Conservation (phyloP, 2,888 invertebrate genomes). For the Xylota sylvarum region DNA sequence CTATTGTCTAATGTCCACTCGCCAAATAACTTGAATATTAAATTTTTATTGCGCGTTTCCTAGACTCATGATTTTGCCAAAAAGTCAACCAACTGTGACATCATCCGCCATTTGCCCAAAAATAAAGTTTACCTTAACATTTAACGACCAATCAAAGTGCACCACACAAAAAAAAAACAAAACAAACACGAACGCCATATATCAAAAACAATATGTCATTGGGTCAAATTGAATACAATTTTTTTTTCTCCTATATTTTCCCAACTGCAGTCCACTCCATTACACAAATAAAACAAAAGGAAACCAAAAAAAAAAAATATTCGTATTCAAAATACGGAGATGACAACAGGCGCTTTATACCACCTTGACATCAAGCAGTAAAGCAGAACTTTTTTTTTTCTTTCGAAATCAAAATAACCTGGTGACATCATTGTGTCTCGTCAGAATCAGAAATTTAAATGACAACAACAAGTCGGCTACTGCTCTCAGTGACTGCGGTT, state of each 20-base stretch:
- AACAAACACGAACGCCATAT: background rate
- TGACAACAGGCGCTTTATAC: conserved; percentile 44
- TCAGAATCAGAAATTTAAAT: conserved; percentile 49
- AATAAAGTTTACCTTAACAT: conserved; percentile 29
- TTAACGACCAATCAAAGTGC: conserved; percentile 16
- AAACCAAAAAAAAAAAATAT: background rate
- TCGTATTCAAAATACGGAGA: conserved; percentile 30
- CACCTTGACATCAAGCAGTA: conserved; percentile 62
- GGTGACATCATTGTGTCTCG: conserved; percentile 62
- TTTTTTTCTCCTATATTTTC: background rate
- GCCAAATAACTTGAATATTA: background rate
- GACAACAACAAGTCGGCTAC: conserved; percentile 53
- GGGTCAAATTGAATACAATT: conserved; percentile 21
- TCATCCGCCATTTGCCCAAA: conserved; percentile 14
- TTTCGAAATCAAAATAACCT: conserved; percentile 55
- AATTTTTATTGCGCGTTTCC: background rate
- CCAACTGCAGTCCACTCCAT: conserved; percentile 1
- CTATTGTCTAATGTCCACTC: background rate
- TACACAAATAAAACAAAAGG: background rate
- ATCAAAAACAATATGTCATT: conserved; percentile 39
- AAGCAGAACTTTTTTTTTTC: conserved; percentile 64
- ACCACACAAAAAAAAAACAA: background rate
- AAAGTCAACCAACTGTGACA: conserved; percentile 26
- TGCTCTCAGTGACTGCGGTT: conserved; percentile 9
- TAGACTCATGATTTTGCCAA: background rate